Percentiles rank a stretch among this genome's conserved stretches.
Evolutionary conservation across 2,797 vertebrate species (phyloP).

Genomic region (Tokudaia muenninki): DNA sequence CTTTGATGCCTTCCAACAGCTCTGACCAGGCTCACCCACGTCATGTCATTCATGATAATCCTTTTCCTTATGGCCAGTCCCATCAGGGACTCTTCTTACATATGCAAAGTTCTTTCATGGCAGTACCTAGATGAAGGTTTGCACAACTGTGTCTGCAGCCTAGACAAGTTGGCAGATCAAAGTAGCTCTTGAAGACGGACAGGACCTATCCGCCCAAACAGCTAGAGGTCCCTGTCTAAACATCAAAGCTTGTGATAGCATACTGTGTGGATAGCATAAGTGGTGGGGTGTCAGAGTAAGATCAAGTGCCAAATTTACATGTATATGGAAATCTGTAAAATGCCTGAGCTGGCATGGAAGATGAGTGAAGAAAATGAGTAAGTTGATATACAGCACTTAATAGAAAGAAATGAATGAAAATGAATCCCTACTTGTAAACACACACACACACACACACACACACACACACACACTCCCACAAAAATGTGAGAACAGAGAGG

Average conservation of each 20-base stretch:
- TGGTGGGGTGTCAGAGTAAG: background rate
- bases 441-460: background rate
- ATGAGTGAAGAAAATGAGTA: background rate
- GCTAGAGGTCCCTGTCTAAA: background rate
- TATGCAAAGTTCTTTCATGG: background rate
- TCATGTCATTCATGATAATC: background rate
- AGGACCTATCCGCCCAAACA: background rate
- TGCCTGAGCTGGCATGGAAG: background rate
- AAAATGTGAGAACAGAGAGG: background rate
- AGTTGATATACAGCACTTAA: background rate
- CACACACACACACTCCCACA: no score
- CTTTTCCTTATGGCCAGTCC: background rate
- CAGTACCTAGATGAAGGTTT: background rate
- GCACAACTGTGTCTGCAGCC: background rate
- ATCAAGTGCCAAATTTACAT: background rate
- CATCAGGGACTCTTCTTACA: slow-evolving; percentile 20
- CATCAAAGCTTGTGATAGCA: background rate
- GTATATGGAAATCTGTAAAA: background rate
- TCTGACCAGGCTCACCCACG: background rate
- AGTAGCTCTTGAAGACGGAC: background rate
- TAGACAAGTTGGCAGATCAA: background rate
- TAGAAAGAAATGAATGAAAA: background rate
- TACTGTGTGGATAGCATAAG: background rate
- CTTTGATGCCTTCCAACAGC: background rate
- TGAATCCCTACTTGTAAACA: background rate